A percentile compares a stretch with the other conserved stretches of the same genome.
Conservation (phyloP, 2,888 invertebrate genomes). For the Acanthacorydalis orientalis region DNA sequence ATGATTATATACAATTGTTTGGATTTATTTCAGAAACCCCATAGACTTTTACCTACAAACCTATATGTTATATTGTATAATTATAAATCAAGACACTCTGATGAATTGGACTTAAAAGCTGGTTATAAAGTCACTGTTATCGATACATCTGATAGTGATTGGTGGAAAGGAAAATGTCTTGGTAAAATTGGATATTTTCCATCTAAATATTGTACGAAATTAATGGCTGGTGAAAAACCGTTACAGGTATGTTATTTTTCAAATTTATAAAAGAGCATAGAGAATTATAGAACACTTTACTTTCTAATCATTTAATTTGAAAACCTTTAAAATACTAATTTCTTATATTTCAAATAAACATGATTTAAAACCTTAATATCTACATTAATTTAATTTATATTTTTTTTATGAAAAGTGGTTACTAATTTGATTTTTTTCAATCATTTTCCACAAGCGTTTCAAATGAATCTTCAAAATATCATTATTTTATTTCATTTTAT, state of each 20-base stretch:
- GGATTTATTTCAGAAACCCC: slow-evolving; percentile 47
- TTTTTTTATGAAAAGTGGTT: no score
- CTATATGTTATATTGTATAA: slow-evolving; percentile 89
- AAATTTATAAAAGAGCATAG: no score
- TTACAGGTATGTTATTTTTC: slow-evolving; percentile 52
- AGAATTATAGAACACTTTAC: no score
- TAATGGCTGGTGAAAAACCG: slow-evolving; percentile 80
- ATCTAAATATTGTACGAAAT: slow-evolving; percentile 81
- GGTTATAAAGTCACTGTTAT: slow-evolving; percentile 84
- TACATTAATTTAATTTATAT: no score
- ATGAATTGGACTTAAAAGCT: slow-evolving; percentile 85
- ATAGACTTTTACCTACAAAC: slow-evolving; percentile 74
- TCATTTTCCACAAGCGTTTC: no score
- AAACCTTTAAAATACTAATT: no score
- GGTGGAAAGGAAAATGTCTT: slow-evolving; percentile 94
- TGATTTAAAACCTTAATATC: no score
- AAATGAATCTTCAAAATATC: no score
- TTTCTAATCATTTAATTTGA: no score
- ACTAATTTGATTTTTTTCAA: no score
- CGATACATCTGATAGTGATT: slow-evolving; percentile 86
- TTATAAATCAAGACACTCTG: slow-evolving; percentile 85
- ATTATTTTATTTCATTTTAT: no score
- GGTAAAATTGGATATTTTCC: slow-evolving; percentile 88
- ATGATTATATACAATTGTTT: slow-evolving; percentile 2
- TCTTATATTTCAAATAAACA: no score